Evolutionary conservation across 1,140 invertebrate genomes (phyloP).

Genomic region (Drosophila watanabei): DNA sequence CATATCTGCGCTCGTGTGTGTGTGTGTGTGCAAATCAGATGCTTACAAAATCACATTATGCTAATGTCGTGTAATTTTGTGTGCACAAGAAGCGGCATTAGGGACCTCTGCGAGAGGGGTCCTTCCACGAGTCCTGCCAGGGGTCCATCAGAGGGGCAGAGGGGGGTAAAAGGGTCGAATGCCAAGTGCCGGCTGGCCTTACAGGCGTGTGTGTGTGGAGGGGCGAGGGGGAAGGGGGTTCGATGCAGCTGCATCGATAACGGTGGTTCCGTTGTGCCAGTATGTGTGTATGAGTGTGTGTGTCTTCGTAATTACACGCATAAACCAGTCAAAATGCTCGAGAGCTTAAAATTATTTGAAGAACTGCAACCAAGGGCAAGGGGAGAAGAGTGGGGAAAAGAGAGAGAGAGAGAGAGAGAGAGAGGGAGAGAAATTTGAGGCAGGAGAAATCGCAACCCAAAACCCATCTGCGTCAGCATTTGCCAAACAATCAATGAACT

Average conservation of each 20-base stretch:
- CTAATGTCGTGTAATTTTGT: conserved; percentile 73
- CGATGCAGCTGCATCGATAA: conserved; percentile 6
- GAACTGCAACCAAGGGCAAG: conserved; percentile 22
- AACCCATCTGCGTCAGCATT: conserved; percentile 28
- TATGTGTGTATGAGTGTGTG: background rate
- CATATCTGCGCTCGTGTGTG: conserved; percentile 4
- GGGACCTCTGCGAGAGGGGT: conserved; percentile 8
- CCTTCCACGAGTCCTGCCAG: background rate
- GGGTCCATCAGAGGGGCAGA: background rate
- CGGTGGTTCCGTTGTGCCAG: background rate
- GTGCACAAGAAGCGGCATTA: conserved; percentile 53
- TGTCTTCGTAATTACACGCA: conserved; percentile 67
- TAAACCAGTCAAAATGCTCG: conserved; percentile 63
- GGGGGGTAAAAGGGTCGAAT: conserved; percentile 11
- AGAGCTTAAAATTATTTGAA: conserved; percentile 65
- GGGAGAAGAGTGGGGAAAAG: too few species aligned
- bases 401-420: background rate
- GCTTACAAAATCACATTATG: conserved; percentile 76
- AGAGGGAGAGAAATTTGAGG: background rate
- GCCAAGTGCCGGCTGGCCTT: conserved; percentile 24
- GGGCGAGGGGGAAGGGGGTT: too few species aligned
- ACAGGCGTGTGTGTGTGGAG: background rate
- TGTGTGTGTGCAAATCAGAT: conserved; percentile 66
- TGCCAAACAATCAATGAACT: conserved; percentile 47
- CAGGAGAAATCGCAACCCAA: conserved; percentile 8